Conservation (phyloP, 2,888 invertebrate genomes). For the Aphidoletes aphidimyza region DNA sequence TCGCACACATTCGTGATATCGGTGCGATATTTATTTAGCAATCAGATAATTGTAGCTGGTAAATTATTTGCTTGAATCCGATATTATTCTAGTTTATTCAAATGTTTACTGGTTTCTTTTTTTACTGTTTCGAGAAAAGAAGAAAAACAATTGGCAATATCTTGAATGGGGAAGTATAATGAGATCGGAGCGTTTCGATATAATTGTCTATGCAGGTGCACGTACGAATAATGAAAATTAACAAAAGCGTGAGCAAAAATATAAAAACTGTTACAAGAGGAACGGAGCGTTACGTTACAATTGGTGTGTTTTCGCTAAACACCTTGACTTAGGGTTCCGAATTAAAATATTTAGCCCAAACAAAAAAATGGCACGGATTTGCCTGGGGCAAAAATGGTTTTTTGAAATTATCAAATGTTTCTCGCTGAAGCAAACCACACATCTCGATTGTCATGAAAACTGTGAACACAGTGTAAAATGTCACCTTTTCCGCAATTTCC, state of each 20-base stretch:
- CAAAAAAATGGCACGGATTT: too few relatives aligned
- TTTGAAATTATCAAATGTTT: too few relatives aligned
- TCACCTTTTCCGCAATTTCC: too few relatives aligned
- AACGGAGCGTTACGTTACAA: background rate
- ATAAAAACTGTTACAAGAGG: background rate
- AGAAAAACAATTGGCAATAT: background rate
- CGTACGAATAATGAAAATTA: slow-evolving; percentile 11
- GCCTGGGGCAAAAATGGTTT: too few relatives aligned
- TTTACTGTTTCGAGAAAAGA: background rate
- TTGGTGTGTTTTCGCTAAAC: too few relatives aligned
- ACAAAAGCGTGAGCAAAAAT: background rate
- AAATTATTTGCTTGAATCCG: background rate
- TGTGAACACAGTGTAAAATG: too few relatives aligned
- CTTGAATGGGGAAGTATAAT: background rate
- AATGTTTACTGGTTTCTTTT: too few relatives aligned
- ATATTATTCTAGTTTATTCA: slow-evolving; percentile 25
- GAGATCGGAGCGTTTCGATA: background rate
- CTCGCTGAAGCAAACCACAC: too few relatives aligned
- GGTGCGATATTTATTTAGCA: background rate
- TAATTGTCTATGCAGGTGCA: slow-evolving; percentile 12
- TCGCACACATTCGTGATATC: too few relatives aligned
- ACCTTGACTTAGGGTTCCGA: too few relatives aligned
- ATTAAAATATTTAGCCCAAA: too few relatives aligned
- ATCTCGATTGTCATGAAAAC: too few relatives aligned
- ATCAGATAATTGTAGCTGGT: background rate